Percentiles rank a stretch among this genome's conserved stretches.
Evolutionary conservation across 2,113 vertebrate genomes (phyloP).

Genomic region (Todiramphus saurophagus): DNA sequence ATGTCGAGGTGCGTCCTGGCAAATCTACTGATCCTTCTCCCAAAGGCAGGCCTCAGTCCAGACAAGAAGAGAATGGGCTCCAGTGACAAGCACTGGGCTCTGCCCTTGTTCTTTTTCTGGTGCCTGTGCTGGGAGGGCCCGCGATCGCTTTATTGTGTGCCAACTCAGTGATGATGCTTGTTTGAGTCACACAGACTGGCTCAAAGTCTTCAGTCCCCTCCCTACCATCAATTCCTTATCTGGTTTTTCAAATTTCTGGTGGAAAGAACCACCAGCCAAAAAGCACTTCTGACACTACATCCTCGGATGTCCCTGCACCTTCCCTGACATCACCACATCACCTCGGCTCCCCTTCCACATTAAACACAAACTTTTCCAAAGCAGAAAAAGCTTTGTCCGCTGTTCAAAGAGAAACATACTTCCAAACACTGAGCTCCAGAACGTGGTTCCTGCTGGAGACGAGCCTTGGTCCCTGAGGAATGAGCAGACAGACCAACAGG

Average conservation of each 20-base stretch:
- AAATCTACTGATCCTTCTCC: not conserved
- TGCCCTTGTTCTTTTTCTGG: not conserved
- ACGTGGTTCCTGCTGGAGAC: rapidly evolving
- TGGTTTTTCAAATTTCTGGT: not conserved
- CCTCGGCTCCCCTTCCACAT: not conserved
- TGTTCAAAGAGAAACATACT: rapidly evolving
- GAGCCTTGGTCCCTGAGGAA: not conserved
- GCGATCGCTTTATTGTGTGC: not conserved
- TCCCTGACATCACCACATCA: not conserved
- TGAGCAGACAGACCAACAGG: rapidly evolving
- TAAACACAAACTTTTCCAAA: not conserved
- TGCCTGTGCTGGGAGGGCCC: not conserved
- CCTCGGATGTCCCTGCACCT: not conserved
- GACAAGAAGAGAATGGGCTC: not conserved
- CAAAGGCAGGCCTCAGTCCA: not conserved
- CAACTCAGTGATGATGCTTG: not conserved
- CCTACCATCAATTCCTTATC: not conserved
- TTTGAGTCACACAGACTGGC: not conserved
- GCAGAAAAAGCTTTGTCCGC: not conserved
- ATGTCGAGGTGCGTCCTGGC: not conserved
- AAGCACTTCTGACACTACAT: not conserved
- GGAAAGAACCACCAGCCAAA: rapidly evolving
- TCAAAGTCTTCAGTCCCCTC: not conserved
- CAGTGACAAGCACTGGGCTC: not conserved
- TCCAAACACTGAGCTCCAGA: not conserved